Evolutionary conservation across 2,888 invertebrate species (phyloP).

Genomic region (Furcula furcula): DNA sequence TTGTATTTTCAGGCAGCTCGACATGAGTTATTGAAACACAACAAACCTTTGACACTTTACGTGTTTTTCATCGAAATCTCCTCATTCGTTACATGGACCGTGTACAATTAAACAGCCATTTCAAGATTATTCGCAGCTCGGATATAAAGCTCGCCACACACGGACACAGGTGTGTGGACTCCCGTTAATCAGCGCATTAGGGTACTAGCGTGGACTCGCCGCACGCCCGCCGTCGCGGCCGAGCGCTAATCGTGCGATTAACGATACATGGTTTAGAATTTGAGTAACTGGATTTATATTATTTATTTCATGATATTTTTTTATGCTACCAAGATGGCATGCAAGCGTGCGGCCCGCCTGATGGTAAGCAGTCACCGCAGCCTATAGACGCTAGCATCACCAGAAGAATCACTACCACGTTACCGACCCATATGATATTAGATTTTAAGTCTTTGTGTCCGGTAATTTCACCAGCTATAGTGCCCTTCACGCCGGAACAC

Average conservation of each 20-base stretch:
- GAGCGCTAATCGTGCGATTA: constrained; percentile 3
- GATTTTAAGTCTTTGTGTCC: too few relatives aligned
- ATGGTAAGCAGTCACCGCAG: too few relatives aligned
- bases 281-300: too few relatives aligned
- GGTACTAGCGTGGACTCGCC: too few relatives aligned
- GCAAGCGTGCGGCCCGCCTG: background rate
- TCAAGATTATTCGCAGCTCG: background rate
- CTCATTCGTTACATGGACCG: background rate
- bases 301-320: background rate
- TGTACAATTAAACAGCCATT: background rate
- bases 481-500: too few relatives aligned
- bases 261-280: too few relatives aligned
- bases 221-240: background rate
- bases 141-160: background rate
- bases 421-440: too few relatives aligned
- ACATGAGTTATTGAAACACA: too few relatives aligned
- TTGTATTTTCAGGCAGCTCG: too few relatives aligned
- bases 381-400: too few relatives aligned
- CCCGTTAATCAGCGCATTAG: constrained; percentile 3
- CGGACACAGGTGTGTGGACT: background rate
- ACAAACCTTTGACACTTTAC: background rate
- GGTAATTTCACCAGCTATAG: too few relatives aligned
- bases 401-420: too few relatives aligned
- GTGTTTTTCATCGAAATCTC: background rate
- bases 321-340: background rate